Conservation (phyloP, 2,797 vertebrate species). For the Geotrypetes seraphini region DNA sequence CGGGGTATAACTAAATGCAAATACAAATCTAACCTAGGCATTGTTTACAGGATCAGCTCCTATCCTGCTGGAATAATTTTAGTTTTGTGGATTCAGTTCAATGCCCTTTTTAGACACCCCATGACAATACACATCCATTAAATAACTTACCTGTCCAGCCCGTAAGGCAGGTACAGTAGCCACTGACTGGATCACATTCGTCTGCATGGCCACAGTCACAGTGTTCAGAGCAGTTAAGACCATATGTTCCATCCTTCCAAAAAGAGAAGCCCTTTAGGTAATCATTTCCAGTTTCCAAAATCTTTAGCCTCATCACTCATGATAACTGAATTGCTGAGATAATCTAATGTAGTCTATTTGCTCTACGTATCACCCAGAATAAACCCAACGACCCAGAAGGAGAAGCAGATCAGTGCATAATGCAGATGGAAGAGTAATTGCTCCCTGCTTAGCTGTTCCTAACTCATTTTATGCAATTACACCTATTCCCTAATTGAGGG, state of each 20-base stretch:
- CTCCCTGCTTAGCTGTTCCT: slow-evolving; percentile 3
- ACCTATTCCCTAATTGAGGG: not conserved
- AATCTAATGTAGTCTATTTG: too few relatives aligned
- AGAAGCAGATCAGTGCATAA: too few relatives aligned
- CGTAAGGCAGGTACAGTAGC: slow-evolving; percentile 85
- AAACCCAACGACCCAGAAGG: too few relatives aligned
- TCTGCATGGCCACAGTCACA: slow-evolving; percentile 91
- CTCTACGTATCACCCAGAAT: too few relatives aligned
- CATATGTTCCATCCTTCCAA: slow-evolving; percentile 81
- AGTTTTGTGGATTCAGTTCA: too few relatives aligned
- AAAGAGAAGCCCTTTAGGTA: slow-evolving; percentile 11
- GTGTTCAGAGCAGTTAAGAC: slow-evolving; percentile 77
- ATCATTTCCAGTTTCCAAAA: slow-evolving; percentile 17
- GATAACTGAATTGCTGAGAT: slow-evolving; percentile 19
- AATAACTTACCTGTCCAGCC: slow-evolving; percentile 88
- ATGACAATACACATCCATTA: too few relatives aligned
- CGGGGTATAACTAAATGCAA: too few relatives aligned
- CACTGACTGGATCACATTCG: slow-evolving; percentile 81
- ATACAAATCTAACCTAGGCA: too few relatives aligned
- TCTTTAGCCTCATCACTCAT: slow-evolving; percentile 15
- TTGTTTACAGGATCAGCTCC: too few relatives aligned
- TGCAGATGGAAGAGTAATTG: slow-evolving; percentile 3
- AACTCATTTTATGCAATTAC: slow-evolving; percentile 2
- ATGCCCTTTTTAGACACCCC: too few relatives aligned
- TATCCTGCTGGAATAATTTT: too few relatives aligned